Conservation (phyloP, 2,797 vertebrate species). For the Coendou prehensilis region DNA sequence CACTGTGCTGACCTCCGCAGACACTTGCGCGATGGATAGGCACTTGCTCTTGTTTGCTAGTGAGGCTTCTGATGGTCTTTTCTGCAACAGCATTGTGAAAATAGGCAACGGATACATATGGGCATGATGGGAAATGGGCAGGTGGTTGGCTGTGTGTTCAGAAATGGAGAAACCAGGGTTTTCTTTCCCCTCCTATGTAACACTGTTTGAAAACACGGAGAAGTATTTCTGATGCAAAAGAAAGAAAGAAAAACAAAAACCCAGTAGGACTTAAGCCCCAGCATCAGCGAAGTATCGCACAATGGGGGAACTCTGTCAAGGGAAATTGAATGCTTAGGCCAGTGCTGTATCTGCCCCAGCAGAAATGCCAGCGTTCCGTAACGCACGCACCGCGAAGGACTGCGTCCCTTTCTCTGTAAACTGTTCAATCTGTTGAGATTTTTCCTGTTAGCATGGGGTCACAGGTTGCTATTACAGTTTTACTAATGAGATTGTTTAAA, state of each 20-base stretch:
- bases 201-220: not conserved
- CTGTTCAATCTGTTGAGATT: not conserved
- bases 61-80: not conserved
- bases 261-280: not conserved
- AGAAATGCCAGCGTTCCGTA: not conserved
- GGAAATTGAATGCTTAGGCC: not conserved
- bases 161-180: not conserved
- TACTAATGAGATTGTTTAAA: constrained; percentile 14
- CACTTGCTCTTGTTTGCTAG: not conserved
- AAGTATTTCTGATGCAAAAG: not conserved
- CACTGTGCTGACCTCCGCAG: not conserved
- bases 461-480: not conserved
- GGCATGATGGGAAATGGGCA: not conserved
- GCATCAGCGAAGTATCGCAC: not conserved
- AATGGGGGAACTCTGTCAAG: not conserved
- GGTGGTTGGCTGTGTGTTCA: not conserved
- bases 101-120: not conserved
- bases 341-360: not conserved
- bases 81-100: not conserved
- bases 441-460: not conserved
- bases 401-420: not conserved
- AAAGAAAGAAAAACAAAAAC: not conserved
- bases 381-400: not conserved
- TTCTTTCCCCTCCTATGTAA: not conserved
- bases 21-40: not conserved